phyloP scores from a whole-genome alignment of 2,888 invertebrate species.

The Tetranychus piercei region DNA sequence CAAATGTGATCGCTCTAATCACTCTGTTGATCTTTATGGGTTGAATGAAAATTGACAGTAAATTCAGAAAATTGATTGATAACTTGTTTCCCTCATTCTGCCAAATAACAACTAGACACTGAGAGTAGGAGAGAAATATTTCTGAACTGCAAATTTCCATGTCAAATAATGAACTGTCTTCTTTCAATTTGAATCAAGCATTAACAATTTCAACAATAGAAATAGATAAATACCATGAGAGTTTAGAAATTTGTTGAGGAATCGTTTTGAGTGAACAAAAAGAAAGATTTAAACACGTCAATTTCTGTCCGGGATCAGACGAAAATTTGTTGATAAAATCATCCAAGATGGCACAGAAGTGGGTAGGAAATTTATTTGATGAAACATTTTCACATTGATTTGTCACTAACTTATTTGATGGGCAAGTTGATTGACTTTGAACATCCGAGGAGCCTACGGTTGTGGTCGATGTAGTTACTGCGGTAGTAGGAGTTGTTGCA shows the following conservation, averaged over 20 bases:
- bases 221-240: neutral
- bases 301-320: neutral
- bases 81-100: too few relatives aligned
- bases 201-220: neutral
- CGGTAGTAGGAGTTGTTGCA: neutral
- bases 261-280: neutral
- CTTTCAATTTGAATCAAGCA: too few relatives aligned
- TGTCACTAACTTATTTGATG: neutral
- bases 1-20: too few relatives aligned
- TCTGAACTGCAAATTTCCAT: too few relatives aligned
- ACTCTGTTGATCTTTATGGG: too few relatives aligned
- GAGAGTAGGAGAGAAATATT: too few relatives aligned
- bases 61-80: too few relatives aligned
- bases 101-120: too few relatives aligned
- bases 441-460: neutral
- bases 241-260: neutral
- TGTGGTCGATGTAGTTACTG: neutral
- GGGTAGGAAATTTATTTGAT: neutral
- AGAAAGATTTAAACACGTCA: neutral
- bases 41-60: too few relatives aligned
- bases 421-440: neutral
- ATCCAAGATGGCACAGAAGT: neutral
- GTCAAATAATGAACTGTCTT: too few relatives aligned
- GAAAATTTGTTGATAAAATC: neutral
- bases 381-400: neutral